A percentile compares a stretch with the other conserved stretches of the same genome.
Evolutionary conservation across 2,113 vertebrate genomes (phyloP).

Genomic region (Silurus meridionalis): DNA sequence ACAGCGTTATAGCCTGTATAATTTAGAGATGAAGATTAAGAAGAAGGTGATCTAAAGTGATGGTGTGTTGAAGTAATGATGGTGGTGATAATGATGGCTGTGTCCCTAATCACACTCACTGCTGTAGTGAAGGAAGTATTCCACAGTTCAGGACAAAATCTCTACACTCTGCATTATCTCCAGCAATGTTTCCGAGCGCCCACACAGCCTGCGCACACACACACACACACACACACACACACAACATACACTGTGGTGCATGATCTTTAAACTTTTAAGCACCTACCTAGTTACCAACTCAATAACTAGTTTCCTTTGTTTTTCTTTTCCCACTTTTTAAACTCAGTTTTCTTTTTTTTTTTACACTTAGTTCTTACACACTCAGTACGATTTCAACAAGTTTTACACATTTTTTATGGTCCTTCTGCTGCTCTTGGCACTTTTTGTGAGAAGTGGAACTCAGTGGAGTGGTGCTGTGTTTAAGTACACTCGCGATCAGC

Average conservation of each 20-base stretch:
- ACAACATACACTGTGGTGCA: not conserved
- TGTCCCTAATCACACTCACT: slow-evolving; percentile 74
- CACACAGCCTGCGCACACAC: slow-evolving; percentile 82
- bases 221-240: slow-evolving; percentile 9
- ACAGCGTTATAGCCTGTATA: not conserved
- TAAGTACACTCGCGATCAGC: too few species aligned
- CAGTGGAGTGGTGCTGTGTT: too few species aligned
- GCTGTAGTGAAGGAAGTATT: slow-evolving; percentile 87
- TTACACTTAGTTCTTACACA: too few species aligned
- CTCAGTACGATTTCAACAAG: too few species aligned
- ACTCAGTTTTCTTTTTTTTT: too few species aligned
- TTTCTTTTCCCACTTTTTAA: too few species aligned
- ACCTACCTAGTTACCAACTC: not conserved
- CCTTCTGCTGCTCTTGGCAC: too few species aligned
- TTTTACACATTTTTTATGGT: too few species aligned
- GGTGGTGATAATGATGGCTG: too few species aligned
- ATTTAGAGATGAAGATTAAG: not conserved
- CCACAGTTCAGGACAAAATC: slow-evolving; percentile 89
- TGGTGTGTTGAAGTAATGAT: not conserved
- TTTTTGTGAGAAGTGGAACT: too few species aligned
- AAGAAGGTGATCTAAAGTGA: not conserved
- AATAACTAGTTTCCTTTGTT: not conserved
- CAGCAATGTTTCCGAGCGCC: slow-evolving; percentile 92
- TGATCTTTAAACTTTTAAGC: not conserved
- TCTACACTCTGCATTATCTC: slow-evolving; percentile 92